These are phyloP conservation scores for Melolontha melolontha DNA, from an alignment of 2,888 invertebrate genomes.

Conservation along the genomic window DNA sequence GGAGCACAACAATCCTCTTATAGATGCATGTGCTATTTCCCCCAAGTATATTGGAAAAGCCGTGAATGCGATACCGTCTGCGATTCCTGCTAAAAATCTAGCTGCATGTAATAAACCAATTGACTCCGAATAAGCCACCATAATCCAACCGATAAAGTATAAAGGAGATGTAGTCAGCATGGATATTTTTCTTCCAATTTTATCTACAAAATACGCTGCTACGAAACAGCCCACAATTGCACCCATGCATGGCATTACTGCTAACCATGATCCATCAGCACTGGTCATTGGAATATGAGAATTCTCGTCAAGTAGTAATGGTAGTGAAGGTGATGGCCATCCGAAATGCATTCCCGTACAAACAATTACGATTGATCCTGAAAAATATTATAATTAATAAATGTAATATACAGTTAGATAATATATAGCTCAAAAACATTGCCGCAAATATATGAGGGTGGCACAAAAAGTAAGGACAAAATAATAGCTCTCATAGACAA, in stretches of 20 bases:
- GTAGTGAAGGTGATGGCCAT: slow-evolving; percentile 73
- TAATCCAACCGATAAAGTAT: slow-evolving; percentile 73
- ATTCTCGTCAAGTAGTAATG: slow-evolving; percentile 65
- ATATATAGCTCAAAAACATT: too few relatives aligned
- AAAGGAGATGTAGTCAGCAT: slow-evolving; percentile 73
- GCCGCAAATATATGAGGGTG: too few relatives aligned
- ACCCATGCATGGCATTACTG: slow-evolving; percentile 75
- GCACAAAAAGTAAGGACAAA: too few relatives aligned
- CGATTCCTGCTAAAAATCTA: slow-evolving; percentile 72
- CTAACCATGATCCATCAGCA: slow-evolving; percentile 73
- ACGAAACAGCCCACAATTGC: slow-evolving; percentile 73
- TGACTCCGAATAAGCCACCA: slow-evolving; percentile 71
- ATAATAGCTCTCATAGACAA: too few relatives aligned
- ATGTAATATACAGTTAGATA: too few relatives aligned
- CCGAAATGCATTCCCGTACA: slow-evolving; percentile 65
- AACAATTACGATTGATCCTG: slow-evolving; percentile 60
- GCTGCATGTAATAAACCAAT: slow-evolving; percentile 69
- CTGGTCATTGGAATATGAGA: slow-evolving; percentile 68
- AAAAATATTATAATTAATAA: slow-evolving; percentile 44
- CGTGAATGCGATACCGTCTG: slow-evolving; percentile 64
- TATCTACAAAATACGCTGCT: slow-evolving; percentile 74
- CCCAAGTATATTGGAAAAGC: slow-evolving; percentile 72
- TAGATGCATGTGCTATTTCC: slow-evolving; percentile 71
- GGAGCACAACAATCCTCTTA: slow-evolving; percentile 71
- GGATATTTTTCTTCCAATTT: slow-evolving; percentile 74